Evolutionary conservation across 2,888 invertebrate genomes (phyloP).

Genomic region (Nowickia ferox): DNA sequence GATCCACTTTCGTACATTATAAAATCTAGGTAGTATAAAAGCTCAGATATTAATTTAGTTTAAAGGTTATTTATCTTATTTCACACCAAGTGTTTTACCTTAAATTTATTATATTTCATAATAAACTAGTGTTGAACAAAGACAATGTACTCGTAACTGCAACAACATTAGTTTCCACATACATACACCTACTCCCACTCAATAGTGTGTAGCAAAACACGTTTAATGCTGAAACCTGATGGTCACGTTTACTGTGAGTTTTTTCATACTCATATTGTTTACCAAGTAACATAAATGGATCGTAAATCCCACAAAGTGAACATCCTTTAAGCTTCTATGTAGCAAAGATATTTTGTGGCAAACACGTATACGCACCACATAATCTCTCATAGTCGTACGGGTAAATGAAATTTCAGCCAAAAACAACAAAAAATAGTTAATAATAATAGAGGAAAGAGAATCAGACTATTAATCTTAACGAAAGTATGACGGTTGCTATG

Average conservation of each 20-base stretch:
- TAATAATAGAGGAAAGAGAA: not conserved
- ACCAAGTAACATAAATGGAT: not conserved
- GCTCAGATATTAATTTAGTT: no score
- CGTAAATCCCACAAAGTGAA: slow-evolving; percentile 23
- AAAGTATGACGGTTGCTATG: slow-evolving; percentile 8
- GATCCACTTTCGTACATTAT: no score
- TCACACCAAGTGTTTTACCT: not conserved
- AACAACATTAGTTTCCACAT: not conserved
- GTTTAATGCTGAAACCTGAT: not conserved
- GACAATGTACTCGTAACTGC: not conserved
- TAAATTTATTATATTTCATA: not conserved
- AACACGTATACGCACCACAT: not conserved
- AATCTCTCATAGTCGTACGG: not conserved
- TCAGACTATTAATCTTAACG: slow-evolving; percentile 15
- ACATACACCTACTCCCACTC: not conserved
- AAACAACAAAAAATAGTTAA: not conserved
- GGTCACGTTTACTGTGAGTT: slow-evolving; percentile 24
- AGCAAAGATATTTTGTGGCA: not conserved
- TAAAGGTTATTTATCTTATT: no score
- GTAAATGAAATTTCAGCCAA: not conserved
- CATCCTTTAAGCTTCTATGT: slow-evolving; percentile 9
- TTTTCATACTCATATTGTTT: not conserved
- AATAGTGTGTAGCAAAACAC: not conserved
- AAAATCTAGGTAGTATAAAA: no score
- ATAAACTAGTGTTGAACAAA: not conserved